A percentile compares a stretch with the other conserved stretches of the same genome.
phyloP scores from a whole-genome alignment of 2,888 invertebrate genomes.

The Phoronis australis region DNA sequence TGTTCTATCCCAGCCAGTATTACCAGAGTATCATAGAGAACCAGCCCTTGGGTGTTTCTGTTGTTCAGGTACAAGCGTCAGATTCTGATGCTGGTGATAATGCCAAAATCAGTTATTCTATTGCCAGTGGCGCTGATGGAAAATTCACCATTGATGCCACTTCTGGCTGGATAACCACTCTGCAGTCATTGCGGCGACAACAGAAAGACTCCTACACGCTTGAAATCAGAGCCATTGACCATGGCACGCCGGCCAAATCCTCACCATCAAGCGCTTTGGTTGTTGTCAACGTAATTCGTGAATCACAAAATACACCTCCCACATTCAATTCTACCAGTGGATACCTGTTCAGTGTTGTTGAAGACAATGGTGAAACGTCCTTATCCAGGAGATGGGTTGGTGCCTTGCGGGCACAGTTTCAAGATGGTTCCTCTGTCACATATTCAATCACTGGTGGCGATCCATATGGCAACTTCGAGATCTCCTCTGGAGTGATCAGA shows the following conservation, averaged over 20 bases:
- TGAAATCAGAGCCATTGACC: constrained; percentile 66
- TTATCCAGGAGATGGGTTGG: constrained; percentile 70
- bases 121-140: constrained; percentile 55
- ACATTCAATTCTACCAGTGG: constrained; percentile 56
- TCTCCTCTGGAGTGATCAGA: constrained; percentile 71
- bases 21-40: constrained; percentile 68
- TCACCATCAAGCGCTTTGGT: constrained; percentile 26
- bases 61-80: constrained; percentile 70
- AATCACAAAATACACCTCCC: constrained; percentile 23
- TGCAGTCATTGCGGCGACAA: constrained; percentile 75
- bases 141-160: constrained; percentile 71
- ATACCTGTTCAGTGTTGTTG: constrained; percentile 76
- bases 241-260: constrained; percentile 13
- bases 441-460: constrained; percentile 72
- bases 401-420: constrained; percentile 56
- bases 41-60: constrained; percentile 62
- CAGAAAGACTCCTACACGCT: constrained; percentile 70
- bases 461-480: constrained; percentile 68
- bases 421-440: constrained; percentile 14
- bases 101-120: constrained; percentile 60
- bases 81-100: constrained; percentile 88
- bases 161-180: constrained; percentile 73
- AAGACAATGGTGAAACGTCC: constrained; percentile 69
- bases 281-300: constrained; percentile 26
- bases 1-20: constrained; percentile 85